These are phyloP conservation scores for Neocrepidodera transversa DNA, from an alignment of 2,888 invertebrate species.

Conservation along the genomic window DNA sequence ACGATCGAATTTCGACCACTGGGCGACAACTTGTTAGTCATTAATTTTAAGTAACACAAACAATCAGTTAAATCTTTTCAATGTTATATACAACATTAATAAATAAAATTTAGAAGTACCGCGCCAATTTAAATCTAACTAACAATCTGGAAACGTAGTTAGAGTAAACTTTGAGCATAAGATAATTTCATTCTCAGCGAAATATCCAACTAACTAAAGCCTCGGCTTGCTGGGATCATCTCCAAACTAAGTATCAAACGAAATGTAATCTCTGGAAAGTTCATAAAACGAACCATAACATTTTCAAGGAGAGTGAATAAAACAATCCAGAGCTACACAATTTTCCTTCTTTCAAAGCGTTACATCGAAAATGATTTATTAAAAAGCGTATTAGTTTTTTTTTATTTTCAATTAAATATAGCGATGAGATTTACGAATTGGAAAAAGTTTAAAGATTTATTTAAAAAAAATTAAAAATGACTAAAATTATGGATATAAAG, in stretches of 20 bases:
- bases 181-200: conserved; percentile 4
- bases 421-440: too few species aligned
- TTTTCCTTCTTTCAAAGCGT: not conserved
- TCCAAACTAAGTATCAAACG: conserved; percentile 12
- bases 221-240: not conserved
- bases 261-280: conserved; percentile 15
- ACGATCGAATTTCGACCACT: too few species aligned
- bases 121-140: not conserved
- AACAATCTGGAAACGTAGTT: not conserved
- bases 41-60: too few species aligned
- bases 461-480: too few species aligned
- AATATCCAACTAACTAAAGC: conserved; percentile 3
- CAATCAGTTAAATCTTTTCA: too few species aligned
- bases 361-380: not conserved
- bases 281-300: conserved; percentile 13
- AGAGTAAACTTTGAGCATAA: not conserved
- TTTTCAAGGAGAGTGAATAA: conserved; percentile 13
- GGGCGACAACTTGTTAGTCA: too few species aligned
- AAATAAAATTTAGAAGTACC: too few species aligned
- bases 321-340: not conserved
- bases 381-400: too few species aligned
- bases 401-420: too few species aligned
- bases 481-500: too few species aligned
- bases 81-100: too few species aligned
- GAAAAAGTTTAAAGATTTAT: too few species aligned